A percentile compares a stretch with the other conserved stretches of the same genome.
Evolutionary conservation across 2,797 vertebrate species (phyloP).

Genomic region (Sebastes dallii): DNA sequence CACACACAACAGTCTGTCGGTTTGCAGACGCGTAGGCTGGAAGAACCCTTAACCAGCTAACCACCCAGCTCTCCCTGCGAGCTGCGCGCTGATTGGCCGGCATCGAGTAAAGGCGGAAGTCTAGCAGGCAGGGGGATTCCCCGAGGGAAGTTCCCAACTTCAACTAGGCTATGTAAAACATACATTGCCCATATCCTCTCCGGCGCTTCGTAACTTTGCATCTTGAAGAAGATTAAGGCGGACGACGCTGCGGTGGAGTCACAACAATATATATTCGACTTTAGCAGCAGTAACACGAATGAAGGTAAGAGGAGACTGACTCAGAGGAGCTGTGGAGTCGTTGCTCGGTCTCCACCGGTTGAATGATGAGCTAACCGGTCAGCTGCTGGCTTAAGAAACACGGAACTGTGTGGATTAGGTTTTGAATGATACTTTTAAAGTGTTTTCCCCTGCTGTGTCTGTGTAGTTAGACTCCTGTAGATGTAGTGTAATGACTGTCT

Average conservation of each 20-base stretch:
- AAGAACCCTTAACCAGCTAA: conserved; percentile 70
- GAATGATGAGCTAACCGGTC: conserved; percentile 56
- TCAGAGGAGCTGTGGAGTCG: conserved; percentile 1
- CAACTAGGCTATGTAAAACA: conserved; percentile 81
- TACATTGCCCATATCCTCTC: conserved; percentile 80
- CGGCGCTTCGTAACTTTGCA: conserved; percentile 63
- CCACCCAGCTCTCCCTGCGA: conserved; percentile 49
- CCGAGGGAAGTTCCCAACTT: conserved; percentile 89
- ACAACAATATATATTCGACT: conserved; percentile 59
- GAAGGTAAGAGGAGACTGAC: conserved; percentile 78
- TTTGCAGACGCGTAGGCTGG: conserved; percentile 75
- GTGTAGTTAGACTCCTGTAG: background rate
- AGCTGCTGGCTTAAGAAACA: conserved; percentile 31
- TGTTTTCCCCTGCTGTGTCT: background rate
- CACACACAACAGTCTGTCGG: conserved; percentile 34
- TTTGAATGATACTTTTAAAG: conserved; percentile 24
- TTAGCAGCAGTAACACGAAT: conserved; percentile 60
- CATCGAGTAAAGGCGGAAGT: conserved; percentile 81
- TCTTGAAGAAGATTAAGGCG: conserved; percentile 49
- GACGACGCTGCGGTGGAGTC: conserved; percentile 66
- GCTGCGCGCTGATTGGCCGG: conserved; percentile 78
- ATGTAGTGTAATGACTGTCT: background rate
- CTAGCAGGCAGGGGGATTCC: conserved; percentile 83
- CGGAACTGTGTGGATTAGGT: conserved; percentile 56
- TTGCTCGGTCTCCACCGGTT: conserved; percentile 46